phyloP scores from a whole-genome alignment of 2,113 vertebrate genomes.

The Capra hircus region DNA sequence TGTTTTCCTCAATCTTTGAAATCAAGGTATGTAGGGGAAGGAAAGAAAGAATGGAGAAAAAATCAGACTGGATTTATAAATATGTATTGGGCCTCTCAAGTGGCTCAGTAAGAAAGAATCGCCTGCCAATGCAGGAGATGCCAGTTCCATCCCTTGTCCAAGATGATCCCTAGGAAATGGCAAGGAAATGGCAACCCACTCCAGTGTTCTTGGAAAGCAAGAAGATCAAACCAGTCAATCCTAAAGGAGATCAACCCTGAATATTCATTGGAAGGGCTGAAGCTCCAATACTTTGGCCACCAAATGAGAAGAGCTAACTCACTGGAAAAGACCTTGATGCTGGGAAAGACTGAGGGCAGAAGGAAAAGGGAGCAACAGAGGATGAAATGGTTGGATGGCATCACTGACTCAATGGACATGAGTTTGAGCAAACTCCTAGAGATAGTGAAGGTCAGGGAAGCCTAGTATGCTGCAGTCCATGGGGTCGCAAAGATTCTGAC shows the following conservation, averaged over 20 bases:
- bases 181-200: background rate
- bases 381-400: background rate
- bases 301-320: background rate
- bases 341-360: background rate
- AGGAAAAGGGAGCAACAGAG: background rate
- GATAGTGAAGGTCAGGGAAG: background rate
- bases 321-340: background rate
- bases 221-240: background rate
- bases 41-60: background rate
- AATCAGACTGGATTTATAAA: background rate
- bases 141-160: background rate
- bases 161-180: background rate
- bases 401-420: background rate
- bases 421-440: background rate
- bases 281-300: background rate
- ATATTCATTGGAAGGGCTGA: background rate
- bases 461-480: background rate
- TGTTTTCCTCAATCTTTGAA: background rate
- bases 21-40: background rate
- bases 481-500: background rate
- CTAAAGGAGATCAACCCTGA: background rate
- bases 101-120: background rate
- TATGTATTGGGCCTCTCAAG: background rate
- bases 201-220: background rate
- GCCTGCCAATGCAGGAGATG: background rate